Conservation (phyloP, 2,113 vertebrate species). For the Microtus pennsylvanicus region DNA sequence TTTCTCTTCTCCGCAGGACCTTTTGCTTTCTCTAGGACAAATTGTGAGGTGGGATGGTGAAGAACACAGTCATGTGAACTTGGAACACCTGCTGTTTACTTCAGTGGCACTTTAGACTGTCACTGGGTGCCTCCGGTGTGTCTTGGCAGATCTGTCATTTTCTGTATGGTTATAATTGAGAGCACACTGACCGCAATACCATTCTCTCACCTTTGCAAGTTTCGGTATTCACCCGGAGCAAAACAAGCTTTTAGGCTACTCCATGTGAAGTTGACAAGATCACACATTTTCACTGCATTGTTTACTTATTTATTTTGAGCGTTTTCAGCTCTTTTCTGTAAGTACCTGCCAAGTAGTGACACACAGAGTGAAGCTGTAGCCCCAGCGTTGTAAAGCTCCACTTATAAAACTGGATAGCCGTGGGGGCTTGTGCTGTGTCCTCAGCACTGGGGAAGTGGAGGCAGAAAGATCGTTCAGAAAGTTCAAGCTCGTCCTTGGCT, state of each 20-base stretch:
- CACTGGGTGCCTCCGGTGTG: not conserved
- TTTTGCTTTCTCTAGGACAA: not conserved
- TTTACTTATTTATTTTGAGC: not conserved
- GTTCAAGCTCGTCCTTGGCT: not conserved
- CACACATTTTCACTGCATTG: not conserved
- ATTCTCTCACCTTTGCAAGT: not conserved
- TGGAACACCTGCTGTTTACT: not conserved
- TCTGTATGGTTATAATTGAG: not conserved
- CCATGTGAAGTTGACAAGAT: not conserved
- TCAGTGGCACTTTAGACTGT: not conserved
- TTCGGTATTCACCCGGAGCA: not conserved
- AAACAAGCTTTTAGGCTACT: not conserved
- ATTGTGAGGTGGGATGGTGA: not conserved
- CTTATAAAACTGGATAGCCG: not conserved
- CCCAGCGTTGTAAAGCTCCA: fast-evolving
- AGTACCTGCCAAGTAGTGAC: not conserved
- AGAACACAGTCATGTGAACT: not conserved
- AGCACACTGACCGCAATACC: not conserved
- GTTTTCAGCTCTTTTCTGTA: not conserved
- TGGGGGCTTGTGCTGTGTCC: no score
- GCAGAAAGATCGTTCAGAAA: not conserved
- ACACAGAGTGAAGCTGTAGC: not conserved
- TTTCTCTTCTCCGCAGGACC: not conserved
- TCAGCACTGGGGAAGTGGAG: not conserved
- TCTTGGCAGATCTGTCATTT: not conserved